phyloP scores from a whole-genome alignment of 1,140 invertebrate genomes.

The Papilio glaucus region DNA sequence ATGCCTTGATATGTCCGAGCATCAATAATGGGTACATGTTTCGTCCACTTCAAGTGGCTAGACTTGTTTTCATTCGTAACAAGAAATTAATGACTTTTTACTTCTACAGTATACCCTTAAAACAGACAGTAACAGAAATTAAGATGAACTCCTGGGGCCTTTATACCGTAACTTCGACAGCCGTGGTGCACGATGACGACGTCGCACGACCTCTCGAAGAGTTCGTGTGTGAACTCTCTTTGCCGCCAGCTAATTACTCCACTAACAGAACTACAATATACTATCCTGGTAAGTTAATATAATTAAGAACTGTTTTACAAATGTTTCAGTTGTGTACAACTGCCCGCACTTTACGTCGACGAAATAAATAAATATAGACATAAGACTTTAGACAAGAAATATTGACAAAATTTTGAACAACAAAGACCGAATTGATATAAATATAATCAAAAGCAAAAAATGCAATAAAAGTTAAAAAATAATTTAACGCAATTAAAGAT shows the following conservation, averaged over 20 bases:
- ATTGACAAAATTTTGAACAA: too few species aligned
- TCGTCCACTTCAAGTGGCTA: too few species aligned
- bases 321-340: too few species aligned
- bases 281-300: slow-evolving; percentile 84
- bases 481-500: too few species aligned
- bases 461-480: too few species aligned
- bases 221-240: slow-evolving; percentile 85
- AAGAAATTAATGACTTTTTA: background rate
- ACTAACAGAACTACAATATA: slow-evolving; percentile 85
- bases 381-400: background rate
- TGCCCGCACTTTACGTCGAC: too few species aligned
- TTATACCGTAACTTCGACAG: slow-evolving; percentile 84
- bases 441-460: too few species aligned
- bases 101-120: slow-evolving; percentile 60
- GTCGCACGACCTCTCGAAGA: slow-evolving; percentile 83
- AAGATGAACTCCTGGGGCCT: slow-evolving; percentile 78
- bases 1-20: too few species aligned
- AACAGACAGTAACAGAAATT: slow-evolving; percentile 72
- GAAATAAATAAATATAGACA: background rate
- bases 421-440: too few species aligned
- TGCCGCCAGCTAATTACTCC: slow-evolving; percentile 86
- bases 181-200: slow-evolving; percentile 84
- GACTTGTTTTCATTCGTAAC: too few species aligned
- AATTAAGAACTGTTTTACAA: too few species aligned
- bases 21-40: too few species aligned